Evolutionary conservation across 2,797 vertebrate genomes (phyloP).

Genomic region (Phalloptychus januarius): DNA sequence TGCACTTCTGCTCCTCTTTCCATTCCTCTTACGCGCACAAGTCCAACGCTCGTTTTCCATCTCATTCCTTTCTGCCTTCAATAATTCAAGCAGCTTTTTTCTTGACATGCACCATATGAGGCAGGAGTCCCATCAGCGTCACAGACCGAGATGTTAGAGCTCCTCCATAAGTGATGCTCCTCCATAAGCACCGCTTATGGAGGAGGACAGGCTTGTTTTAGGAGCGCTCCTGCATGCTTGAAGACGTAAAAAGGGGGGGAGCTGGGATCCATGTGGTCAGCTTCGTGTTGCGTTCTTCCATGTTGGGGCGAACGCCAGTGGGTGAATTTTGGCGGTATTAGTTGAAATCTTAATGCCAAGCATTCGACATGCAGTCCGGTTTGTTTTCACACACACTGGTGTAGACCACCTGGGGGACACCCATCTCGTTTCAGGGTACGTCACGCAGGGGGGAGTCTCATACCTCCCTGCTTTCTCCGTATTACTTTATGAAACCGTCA

Average conservation of each 20-base stretch:
- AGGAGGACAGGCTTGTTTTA: constrained; percentile 19
- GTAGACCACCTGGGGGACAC: too few relatives aligned
- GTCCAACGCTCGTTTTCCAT: constrained; percentile 39
- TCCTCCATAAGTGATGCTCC: too few relatives aligned
- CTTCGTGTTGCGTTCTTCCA: neutral
- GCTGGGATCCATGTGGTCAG: constrained; percentile 9
- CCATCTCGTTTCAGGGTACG: too few relatives aligned
- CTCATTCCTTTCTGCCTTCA: constrained; percentile 47
- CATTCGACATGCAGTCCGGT: too few relatives aligned
- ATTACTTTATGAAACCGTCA: too few relatives aligned
- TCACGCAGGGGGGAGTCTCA: too few relatives aligned
- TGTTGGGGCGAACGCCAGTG: neutral
- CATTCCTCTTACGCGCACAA: constrained; percentile 31
- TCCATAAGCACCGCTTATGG: constrained; percentile 38
- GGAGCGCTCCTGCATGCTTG: constrained; percentile 32
- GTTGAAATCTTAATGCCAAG: neutral
- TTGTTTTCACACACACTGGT: too few relatives aligned
- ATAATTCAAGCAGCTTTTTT: constrained; percentile 71
- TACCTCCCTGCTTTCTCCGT: too few relatives aligned
- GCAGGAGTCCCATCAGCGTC: constrained; percentile 38
- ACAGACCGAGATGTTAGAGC: constrained; percentile 28
- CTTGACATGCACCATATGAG: constrained; percentile 41
- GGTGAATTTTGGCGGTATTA: neutral
- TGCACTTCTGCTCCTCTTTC: constrained; percentile 11
- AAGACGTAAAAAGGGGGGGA: neutral